A percentile compares a stretch with the other conserved stretches of the same genome.
These are phyloP conservation scores for Mylabris sibirica DNA, from an alignment of 2,888 invertebrate genomes.

Conservation along the genomic window DNA sequence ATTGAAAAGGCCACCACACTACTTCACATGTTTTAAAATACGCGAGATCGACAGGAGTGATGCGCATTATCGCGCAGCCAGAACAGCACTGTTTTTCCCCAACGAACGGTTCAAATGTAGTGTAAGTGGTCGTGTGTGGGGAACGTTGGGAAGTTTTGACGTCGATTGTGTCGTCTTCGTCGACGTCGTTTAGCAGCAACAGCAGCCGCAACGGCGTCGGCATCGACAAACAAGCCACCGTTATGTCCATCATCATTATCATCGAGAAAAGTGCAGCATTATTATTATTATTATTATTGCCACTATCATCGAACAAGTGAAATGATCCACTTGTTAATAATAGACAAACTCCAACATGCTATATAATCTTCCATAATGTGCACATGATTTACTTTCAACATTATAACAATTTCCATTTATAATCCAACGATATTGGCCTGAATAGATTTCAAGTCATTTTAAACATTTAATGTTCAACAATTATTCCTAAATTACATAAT, in stretches of 20 bases:
- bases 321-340: not conserved
- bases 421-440: not conserved
- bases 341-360: not conserved
- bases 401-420: not conserved
- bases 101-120: not conserved
- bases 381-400: not conserved
- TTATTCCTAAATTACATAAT: not conserved
- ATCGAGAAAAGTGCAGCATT: not conserved
- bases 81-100: conserved; percentile 1
- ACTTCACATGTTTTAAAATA: conserved; percentile 5
- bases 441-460: not conserved
- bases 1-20: not conserved
- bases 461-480: not conserved
- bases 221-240: conserved; percentile 1
- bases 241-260: not conserved
- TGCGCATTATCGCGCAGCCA: conserved; percentile 3
- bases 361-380: not conserved
- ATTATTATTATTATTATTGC: too few relatives aligned
- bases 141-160: not conserved
- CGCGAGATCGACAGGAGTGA: not conserved
- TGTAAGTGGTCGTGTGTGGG: not conserved
- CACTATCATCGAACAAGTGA: not conserved
- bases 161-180: not conserved
- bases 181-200: not conserved
- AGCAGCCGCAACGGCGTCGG: not conserved